Evolutionary conservation across 2,888 invertebrate genomes (phyloP), one percentile per base, ranked within the genome.

Genomic region (Volucella inflata): DNA sequence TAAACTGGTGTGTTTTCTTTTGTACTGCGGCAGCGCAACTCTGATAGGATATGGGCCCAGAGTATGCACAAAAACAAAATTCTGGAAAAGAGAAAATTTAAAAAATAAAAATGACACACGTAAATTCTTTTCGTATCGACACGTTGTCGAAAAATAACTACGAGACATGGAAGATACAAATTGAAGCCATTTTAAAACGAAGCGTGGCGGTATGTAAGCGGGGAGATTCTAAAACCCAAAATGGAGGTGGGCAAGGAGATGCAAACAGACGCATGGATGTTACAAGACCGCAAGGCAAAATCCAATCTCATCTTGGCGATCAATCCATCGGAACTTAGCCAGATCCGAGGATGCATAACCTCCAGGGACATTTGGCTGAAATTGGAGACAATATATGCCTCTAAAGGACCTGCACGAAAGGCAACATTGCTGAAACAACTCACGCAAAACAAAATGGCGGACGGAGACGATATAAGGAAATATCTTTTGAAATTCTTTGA

Each of bases 81-180:
- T 10, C 9, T 6, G n/a, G 14, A 8, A 48, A 48, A 48, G 8
- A 12, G n/a, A 16, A 57, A 38, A 17, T 57, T n/a, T n/a, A n/a
- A n/a, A n/a, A n/a, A 36, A 57, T n/a, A n/a, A n/a, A 14, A 50
- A 50, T 50, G 17, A 17, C 50, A 4, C 8, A 50, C 50, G 60
- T 4, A 10, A 64, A 64, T 50, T 57, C 50, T 16, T 12, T 50
- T 50, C 48, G 30, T 42, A 48, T 64, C 50, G 38, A 64, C 8
- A 11, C 48, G 11, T 50, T 64, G 16, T 50, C 50, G 2, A 64
- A 64, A 12, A 17, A 65, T 10, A 65, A 65, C 21, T 70, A 46
- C 10, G 70, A 70, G 30, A 68, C 68, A 36, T 68, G 68, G 55
- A 53, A 53, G 36, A 53, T 55, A 10, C 68, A 68, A 30, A 55